Evolutionary conservation across 2,113 vertebrate species (phyloP).

Genomic region (Eonycteris spelaea): DNA sequence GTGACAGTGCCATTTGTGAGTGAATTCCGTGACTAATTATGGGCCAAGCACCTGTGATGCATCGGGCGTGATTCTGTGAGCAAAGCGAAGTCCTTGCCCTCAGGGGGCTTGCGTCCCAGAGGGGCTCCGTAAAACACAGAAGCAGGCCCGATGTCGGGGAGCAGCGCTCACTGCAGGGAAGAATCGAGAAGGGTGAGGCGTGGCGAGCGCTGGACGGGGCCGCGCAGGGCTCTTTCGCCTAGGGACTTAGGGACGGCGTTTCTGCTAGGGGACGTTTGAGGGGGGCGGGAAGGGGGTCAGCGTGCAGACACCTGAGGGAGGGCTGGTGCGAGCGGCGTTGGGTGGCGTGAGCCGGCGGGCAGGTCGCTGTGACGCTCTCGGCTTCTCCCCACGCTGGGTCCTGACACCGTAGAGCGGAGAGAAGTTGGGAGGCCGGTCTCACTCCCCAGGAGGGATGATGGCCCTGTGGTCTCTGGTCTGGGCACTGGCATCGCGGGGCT

Average conservation of each 20-base stretch:
- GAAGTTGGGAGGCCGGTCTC: background rate
- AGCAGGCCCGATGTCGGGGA: background rate
- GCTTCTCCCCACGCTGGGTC: background rate
- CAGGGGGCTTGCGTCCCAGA: background rate
- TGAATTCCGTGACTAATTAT: background rate
- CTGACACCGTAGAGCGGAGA: background rate
- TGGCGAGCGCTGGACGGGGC: too few relatives aligned
- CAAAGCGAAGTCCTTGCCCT: background rate
- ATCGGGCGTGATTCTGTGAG: background rate
- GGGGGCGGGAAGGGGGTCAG: background rate
- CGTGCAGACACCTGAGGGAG: background rate
- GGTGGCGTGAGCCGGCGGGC: background rate
- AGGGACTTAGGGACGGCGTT: background rate
- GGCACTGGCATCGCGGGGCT: background rate
- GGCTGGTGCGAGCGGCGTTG: background rate
- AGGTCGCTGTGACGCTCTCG: background rate
- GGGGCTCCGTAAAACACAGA: background rate
- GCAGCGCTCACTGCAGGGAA: background rate
- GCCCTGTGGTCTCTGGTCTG: background rate
- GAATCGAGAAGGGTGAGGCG: background rate
- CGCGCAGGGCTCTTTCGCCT: accelerated
- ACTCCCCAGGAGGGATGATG: background rate
- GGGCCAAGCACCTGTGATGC: background rate
- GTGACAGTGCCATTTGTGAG: too few relatives aligned
- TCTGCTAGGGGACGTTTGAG: background rate